Evolutionary conservation across 2,113 vertebrate species (phyloP), one percentile per base, ranked within the genome.

Genomic region (Hippopotamus amphibius): DNA sequence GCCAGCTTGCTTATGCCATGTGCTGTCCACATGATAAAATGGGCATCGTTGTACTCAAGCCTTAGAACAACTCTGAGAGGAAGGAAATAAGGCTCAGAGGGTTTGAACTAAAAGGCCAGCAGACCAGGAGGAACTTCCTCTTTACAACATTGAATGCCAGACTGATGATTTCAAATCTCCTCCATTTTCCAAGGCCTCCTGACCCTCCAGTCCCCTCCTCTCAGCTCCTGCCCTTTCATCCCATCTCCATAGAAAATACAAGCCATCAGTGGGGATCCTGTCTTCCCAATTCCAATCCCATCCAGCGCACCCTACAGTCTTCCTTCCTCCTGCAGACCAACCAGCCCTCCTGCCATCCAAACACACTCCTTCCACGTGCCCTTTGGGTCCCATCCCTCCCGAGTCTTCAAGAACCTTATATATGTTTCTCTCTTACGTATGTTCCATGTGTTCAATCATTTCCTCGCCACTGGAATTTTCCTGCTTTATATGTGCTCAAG

Each of bases 391-490:
- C 13, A 5, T 3, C 3, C 14, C 50, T 37, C n/a, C 37, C n/a
- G 22, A 15, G 8, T 24, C 71, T 48, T 55, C 41, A 21, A 5
- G 7, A 68, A 12, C 9, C 33, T 33, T 46, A 41, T 9, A 17
- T 2, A 1, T 24, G 13, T 15, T 30, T 69, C 79, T 68, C 21
- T 46, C 88, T 41, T 30, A 8, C 0, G 0, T 2, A 2, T 3
- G 6, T 50, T 30, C 15, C 1, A 5, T 1, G 3, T 4, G 9
- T 16, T n/a, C 77, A 30, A 0, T 17, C 5, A 0, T 26, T 59
- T 50, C 55, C 82, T 89, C 76, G 72, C 21, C n/a, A 15, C n/a
- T 1, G 2, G 30, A 80, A 43, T 9, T 76, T 66, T 68, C 74
- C 71, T 71, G n/a, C 55, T 76, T 63, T 30, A 57, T 80, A 84